Conservation (phyloP, 2,113 vertebrate species). For the Sapayoa aenigma region DNA sequence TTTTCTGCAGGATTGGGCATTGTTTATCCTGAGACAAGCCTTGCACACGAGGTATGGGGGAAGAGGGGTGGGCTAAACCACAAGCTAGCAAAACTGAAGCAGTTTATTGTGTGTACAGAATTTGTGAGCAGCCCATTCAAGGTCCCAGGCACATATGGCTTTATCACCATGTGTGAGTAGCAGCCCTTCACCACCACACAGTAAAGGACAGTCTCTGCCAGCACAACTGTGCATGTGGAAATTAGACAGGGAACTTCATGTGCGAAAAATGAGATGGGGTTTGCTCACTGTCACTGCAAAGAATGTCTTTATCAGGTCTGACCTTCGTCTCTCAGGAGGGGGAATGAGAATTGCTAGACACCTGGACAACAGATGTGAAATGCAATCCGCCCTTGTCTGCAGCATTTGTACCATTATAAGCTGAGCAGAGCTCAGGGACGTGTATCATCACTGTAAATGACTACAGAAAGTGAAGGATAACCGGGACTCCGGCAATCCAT, state of each 20-base stretch:
- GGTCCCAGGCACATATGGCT: not conserved
- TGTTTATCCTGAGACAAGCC: not conserved
- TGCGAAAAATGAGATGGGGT: not conserved
- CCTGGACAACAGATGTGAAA: slow-evolving; percentile 31
- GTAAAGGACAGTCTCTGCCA: not conserved
- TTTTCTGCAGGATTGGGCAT: not conserved
- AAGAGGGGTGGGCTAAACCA: not conserved
- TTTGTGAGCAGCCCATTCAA: not conserved
- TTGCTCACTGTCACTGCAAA: not conserved
- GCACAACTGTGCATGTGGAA: accelerated
- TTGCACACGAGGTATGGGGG: not conserved
- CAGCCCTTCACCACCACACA: not conserved
- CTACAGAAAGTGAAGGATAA: not conserved
- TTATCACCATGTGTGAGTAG: not conserved
- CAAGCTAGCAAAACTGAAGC: not conserved
- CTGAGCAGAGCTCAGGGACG: not conserved
- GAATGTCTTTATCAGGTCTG: not conserved
- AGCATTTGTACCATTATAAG: not conserved
- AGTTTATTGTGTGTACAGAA: not conserved
- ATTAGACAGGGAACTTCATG: not conserved
- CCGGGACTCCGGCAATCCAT: not conserved
- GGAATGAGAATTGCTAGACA: not conserved
- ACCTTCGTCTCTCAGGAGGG: not conserved
- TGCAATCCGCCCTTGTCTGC: not conserved
- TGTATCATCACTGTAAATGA: not conserved